Conservation (phyloP, 2,888 invertebrate genomes). For the Metallyticus violacea region DNA sequence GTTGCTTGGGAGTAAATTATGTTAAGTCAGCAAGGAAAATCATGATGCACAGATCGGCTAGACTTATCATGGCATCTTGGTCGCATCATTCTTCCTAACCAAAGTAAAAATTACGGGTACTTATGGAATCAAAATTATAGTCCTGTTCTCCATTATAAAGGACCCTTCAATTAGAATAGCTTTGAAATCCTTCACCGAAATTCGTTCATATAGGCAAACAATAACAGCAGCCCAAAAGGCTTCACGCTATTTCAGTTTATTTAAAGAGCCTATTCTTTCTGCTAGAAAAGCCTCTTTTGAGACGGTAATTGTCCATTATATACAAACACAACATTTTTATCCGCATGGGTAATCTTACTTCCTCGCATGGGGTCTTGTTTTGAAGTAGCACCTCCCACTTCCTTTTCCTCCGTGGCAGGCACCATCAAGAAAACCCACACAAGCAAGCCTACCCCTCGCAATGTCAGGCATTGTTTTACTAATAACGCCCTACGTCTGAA, state of each 20-base stretch:
- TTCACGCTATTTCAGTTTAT: not conserved
- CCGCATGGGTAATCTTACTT: constrained; percentile 5
- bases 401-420: not conserved
- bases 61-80: not conserved
- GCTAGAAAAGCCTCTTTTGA: not conserved
- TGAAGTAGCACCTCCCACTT: not conserved
- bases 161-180: not conserved
- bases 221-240: not conserved
- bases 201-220: not conserved
- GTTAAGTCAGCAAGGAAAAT: not conserved
- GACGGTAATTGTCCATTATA: constrained; percentile 7
- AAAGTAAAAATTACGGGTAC: not conserved
- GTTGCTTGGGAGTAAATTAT: not conserved
- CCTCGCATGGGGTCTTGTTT: not conserved
- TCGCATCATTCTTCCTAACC: not conserved
- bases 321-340: constrained; percentile 16
- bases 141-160: not conserved
- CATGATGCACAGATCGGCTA: not conserved
- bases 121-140: not conserved
- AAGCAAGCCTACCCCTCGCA: not conserved
- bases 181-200: not conserved
- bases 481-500: constrained; percentile 15
- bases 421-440: constrained; percentile 11
- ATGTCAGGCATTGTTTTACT: constrained; percentile 15
- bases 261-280: not conserved